Evolutionary conservation across 2,888 invertebrate species (phyloP).

Genomic region (Epinotia nisella): DNA sequence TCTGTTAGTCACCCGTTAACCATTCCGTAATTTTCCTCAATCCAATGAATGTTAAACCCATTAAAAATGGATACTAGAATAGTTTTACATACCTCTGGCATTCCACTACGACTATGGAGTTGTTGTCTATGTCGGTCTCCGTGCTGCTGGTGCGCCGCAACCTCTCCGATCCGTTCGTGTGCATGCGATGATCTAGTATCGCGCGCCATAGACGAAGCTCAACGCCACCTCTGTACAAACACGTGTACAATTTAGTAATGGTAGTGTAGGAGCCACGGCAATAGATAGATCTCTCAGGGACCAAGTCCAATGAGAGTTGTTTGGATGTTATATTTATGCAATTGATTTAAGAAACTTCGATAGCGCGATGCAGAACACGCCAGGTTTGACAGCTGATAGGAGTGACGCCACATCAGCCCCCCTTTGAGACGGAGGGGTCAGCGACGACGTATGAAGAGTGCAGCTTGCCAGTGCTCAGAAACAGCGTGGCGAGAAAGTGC

Average conservation of each 20-base stretch:
- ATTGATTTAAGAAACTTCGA: too few relatives aligned
- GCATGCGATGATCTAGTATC: slow-evolving; percentile 86
- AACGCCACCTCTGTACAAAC: slow-evolving; percentile 88
- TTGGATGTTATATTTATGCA: too few relatives aligned
- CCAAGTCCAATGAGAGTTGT: too few relatives aligned
- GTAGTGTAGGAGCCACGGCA: too few relatives aligned
- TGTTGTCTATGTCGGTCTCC: slow-evolving; percentile 77
- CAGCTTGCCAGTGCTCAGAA: too few relatives aligned
- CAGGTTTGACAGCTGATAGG: too few relatives aligned
- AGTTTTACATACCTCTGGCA: slow-evolving; percentile 58
- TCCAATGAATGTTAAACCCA: not conserved
- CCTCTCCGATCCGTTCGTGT: slow-evolving; percentile 55
- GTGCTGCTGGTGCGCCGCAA: slow-evolving; percentile 74
- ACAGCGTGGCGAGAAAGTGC: too few relatives aligned
- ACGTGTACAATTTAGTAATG: slow-evolving; percentile 15
- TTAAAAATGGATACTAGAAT: not conserved
- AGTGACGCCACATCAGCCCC: too few relatives aligned
- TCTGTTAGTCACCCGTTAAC: not conserved
- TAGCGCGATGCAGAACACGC: too few relatives aligned
- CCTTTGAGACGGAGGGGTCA: too few relatives aligned
- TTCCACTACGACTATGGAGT: slow-evolving; percentile 78
- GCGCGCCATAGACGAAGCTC: slow-evolving; percentile 95
- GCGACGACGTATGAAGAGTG: too few relatives aligned
- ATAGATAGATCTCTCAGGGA: too few relatives aligned
- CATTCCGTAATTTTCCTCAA: not conserved